Percentiles rank a stretch among this genome's conserved stretches.
These are phyloP conservation scores for Mesembrinibis cayennensis DNA, from an alignment of 2,113 vertebrate genomes.

Conservation along the genomic window DNA sequence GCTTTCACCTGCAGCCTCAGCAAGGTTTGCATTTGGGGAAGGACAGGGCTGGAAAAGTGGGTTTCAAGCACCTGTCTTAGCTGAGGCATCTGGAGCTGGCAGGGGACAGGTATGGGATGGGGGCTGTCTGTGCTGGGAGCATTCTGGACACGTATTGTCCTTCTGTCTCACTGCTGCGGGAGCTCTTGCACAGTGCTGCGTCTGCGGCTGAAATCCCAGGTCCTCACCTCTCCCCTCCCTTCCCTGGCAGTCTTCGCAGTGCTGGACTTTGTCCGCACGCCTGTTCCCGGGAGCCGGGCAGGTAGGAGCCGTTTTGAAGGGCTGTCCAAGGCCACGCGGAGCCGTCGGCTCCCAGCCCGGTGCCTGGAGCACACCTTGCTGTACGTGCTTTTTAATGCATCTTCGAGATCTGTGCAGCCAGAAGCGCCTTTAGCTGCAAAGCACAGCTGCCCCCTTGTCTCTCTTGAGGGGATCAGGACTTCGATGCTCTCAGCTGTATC, in stretches of 20 bases:
- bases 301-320: background rate
- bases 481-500: background rate
- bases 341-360: background rate
- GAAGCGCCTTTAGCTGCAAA: background rate
- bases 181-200: fast-evolving
- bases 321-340: background rate
- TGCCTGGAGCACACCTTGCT: background rate
- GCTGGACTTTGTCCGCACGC: constrained; percentile 11
- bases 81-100: background rate
- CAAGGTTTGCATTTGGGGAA: background rate
- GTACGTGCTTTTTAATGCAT: background rate
- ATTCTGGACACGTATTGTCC: fast-evolving
- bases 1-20: background rate
- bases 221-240: background rate
- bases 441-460: background rate
- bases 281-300: background rate
- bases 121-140: background rate
- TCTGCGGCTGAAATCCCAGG: background rate
- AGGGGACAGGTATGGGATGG: background rate
- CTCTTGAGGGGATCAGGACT: background rate
- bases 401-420: background rate
- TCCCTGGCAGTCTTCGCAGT: background rate
- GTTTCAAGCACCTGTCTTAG: background rate
- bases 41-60: background rate
- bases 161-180: background rate